Base-by-base conservation (phyloP, 2,888 invertebrate genomes). In the Synergus umbraculus region DNA sequence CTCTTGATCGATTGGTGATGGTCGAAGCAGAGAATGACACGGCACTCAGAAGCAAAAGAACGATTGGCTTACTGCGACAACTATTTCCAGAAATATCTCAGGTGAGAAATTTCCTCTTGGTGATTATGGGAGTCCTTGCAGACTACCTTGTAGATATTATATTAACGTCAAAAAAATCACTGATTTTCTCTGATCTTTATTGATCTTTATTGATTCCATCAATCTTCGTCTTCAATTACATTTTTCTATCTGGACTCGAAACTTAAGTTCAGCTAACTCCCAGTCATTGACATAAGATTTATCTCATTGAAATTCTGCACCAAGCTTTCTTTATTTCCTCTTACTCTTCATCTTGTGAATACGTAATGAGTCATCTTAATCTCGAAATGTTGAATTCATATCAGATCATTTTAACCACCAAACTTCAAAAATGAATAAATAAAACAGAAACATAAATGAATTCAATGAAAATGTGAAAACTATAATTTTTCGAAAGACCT, bases 71-170 rank as follows among this genome's bases (percentile, higher is more conserved):
- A 89, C 94, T 96, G 85, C 94, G 96, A 80, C 95, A 95, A 89
- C 93, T 96, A 81, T 96, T 96, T 93, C 96, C 96, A 60, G 94
- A 94, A 79, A 93, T 96, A 86, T 95, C 96, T 83, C 95, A 96
- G 96, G 96, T 96, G 94, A 92, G 90, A 86, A 81, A 82, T 77
- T 82, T 79, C 67, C 13, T 22, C 13, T 22, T 49, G 5, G 18
- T 65, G 64, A 67, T 46, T 4, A 18, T 44, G 22, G 13, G 1
- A 18, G 15, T 49, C 13, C 22, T 67, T 69, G 69, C 13, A 49
- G 5, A 46, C 12, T 46, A 13, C 44, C 43, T 44, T 46, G 18
- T 18, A 66, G 10, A 43, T n/a, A 4, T 4, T 22, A 66, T 15
- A 65, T 41, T 65, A n/a, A 15, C 5, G 37, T 65, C 65, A 41